Conservation (phyloP, 2,113 vertebrate genomes). For the Salminus brasiliensis region DNA sequence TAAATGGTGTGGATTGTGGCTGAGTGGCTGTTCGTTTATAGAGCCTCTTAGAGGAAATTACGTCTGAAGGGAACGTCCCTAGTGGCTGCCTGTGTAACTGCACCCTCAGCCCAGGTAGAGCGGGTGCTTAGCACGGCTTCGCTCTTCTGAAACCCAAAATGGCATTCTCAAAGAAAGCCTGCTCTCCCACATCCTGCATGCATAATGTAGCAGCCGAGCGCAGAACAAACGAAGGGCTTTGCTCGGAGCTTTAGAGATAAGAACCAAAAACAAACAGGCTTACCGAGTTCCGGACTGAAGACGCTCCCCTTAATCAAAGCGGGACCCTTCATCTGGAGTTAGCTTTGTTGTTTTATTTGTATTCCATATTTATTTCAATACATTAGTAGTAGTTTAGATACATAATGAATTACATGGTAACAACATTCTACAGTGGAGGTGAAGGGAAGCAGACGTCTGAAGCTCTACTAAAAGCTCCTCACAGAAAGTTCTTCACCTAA, state of each 20-base stretch:
- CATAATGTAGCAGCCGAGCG: not conserved
- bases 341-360: not conserved
- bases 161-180: not conserved
- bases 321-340: not conserved
- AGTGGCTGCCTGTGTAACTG: not conserved
- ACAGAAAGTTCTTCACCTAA: no score
- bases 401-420: no score
- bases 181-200: not conserved
- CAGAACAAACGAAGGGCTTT: constrained; percentile 17
- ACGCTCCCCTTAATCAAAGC: not conserved
- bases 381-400: no score
- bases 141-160: constrained; percentile 10
- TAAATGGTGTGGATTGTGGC: no score
- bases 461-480: no score
- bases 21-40: no score
- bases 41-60: no score
- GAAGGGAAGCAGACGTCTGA: no score
- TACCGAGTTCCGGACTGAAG: not conserved
- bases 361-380: not conserved
- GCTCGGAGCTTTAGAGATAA: constrained; percentile 1
- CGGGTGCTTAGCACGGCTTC: constrained; percentile 20
- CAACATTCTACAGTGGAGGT: no score
- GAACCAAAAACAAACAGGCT: not conserved
- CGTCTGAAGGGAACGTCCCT: not conserved
- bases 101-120: not conserved